A percentile compares a stretch with the other conserved stretches of the same genome.
Evolutionary conservation across 2,888 invertebrate genomes (phyloP).

Genomic region (Sericinus montela): DNA sequence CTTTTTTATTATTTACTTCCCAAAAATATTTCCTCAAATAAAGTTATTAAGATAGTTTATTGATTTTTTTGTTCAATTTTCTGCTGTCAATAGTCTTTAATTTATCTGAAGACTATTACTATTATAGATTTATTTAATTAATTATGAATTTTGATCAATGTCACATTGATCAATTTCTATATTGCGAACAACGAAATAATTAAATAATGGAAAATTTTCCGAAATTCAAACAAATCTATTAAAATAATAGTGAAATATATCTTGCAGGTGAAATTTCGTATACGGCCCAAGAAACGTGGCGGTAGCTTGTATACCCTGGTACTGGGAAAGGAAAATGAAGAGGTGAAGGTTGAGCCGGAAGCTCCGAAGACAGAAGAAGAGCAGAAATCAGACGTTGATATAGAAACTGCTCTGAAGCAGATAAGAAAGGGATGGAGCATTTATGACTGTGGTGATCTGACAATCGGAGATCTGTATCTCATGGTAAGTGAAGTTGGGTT

Average conservation of each 20-base stretch:
- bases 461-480: slow-evolving; percentile 93
- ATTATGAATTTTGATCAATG: no score
- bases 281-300: slow-evolving; percentile 64
- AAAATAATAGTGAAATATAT: neutral
- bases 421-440: slow-evolving; percentile 88
- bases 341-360: slow-evolving; percentile 28
- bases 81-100: no score
- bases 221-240: no score
- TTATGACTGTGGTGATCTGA: slow-evolving; percentile 86
- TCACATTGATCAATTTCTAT: no score
- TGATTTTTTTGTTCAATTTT: no score
- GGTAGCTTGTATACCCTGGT: slow-evolving; percentile 60
- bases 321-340: slow-evolving; percentile 39
- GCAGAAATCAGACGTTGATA: slow-evolving; percentile 46
- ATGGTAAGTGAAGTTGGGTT: slow-evolving; percentile 79
- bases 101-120: no score
- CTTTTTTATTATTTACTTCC: no score
- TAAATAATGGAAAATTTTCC: no score
- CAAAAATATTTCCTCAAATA: no score
- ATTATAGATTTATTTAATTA: no score
- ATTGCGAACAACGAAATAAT: no score
- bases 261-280: slow-evolving; percentile 62
- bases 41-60: neutral
- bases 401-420: slow-evolving; percentile 57
- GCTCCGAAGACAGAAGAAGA: slow-evolving; percentile 27